Percentiles rank a stretch among this genome's conserved stretches.
These are phyloP conservation scores for Ommatoiulus sabulosus DNA, from an alignment of 2,888 invertebrate genomes.

Conservation along the genomic window DNA sequence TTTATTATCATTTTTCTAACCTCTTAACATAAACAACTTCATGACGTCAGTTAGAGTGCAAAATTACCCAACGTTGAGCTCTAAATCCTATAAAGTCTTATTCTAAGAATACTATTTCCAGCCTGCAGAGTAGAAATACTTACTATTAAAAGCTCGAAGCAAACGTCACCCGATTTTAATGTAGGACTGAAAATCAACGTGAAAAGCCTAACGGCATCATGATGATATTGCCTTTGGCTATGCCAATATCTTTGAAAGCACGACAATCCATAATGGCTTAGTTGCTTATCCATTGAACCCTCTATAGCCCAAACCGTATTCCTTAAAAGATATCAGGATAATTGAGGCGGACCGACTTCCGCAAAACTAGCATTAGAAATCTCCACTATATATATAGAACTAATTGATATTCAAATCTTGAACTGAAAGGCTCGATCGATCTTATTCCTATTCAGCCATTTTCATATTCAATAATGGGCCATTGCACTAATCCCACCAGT, in stretches of 20 bases:
- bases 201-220: background rate
- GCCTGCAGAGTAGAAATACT: background rate
- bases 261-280: slow-evolving; percentile 21
- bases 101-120: background rate
- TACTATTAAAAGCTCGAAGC: background rate
- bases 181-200: background rate
- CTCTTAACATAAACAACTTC: too few species aligned
- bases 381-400: background rate
- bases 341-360: background rate
- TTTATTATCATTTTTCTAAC: too few species aligned
- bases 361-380: too few species aligned
- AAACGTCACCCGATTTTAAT: background rate
- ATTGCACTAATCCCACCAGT: background rate
- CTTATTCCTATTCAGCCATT: too few species aligned
- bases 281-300: background rate
- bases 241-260: background rate
- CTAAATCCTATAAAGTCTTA: too few species aligned
- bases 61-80: too few species aligned
- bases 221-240: slow-evolving; percentile 24
- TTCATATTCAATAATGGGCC: too few species aligned
- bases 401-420: background rate
- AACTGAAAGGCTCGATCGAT: background rate
- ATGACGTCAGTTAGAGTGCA: too few species aligned
- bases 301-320: background rate
- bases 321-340: background rate